Evolutionary conservation across 2,797 vertebrate genomes (phyloP).

Genomic region (Tangara arthus): DNA sequence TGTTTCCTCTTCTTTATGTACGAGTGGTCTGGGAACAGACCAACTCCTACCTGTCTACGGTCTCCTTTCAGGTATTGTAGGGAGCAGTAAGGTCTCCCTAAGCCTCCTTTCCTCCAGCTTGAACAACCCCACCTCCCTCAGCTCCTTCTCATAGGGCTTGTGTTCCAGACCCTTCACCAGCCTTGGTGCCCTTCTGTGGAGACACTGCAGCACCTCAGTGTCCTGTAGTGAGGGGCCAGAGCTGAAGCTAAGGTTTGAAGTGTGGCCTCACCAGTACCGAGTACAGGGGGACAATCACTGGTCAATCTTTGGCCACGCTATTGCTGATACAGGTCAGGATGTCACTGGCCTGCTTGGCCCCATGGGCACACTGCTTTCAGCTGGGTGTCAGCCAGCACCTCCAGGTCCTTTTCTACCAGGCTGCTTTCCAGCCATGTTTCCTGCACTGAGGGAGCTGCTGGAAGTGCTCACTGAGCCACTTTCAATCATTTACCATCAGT

Average conservation of each 20-base stretch:
- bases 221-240: background rate
- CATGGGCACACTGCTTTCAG: background rate
- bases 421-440: background rate
- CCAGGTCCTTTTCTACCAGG: background rate
- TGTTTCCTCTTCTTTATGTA: background rate
- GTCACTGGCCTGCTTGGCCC: background rate
- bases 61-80: background rate
- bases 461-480: background rate
- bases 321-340: background rate
- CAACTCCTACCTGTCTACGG: background rate
- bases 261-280: background rate
- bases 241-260: background rate
- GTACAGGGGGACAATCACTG: background rate
- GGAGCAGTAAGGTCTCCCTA: background rate
- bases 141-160: background rate
- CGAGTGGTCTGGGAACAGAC: background rate
- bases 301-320: background rate
- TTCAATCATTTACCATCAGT: background rate
- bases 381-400: background rate
- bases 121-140: background rate
- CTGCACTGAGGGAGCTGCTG: background rate
- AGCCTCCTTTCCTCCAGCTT: background rate
- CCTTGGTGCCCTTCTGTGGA: background rate
- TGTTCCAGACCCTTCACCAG: background rate
- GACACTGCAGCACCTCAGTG: rapidly evolving